These are phyloP conservation scores for Smittia aterrima DNA, from an alignment of 2,888 invertebrate species.

Conservation along the genomic window DNA sequence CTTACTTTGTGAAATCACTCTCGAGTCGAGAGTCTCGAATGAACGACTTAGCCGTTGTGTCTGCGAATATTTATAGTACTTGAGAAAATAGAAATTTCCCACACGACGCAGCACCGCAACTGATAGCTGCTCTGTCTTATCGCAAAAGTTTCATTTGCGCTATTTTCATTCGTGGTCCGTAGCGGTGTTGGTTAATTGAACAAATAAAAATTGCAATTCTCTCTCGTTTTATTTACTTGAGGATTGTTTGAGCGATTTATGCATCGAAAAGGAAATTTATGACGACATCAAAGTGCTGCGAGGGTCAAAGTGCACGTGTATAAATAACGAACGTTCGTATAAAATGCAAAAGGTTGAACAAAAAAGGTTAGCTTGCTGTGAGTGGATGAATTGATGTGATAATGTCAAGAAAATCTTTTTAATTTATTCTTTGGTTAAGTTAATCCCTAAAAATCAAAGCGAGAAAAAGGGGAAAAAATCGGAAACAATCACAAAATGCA, in stretches of 20 bases:
- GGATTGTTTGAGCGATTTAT: neutral
- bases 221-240: neutral
- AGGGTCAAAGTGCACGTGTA: too few species aligned
- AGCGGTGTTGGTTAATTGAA: neutral
- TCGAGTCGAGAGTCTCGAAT: slow-evolving; percentile 6
- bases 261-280: neutral
- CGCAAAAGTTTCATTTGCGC: neutral
- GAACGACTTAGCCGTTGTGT: neutral
- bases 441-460: too few species aligned
- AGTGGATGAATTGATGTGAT: too few species aligned
- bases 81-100: neutral
- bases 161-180: neutral
- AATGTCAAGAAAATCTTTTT: too few species aligned
- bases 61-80: slow-evolving; percentile 25
- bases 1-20: neutral
- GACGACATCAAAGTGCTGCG: too few species aligned
- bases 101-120: neutral
- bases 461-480: too few species aligned
- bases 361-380: too few species aligned
- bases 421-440: too few species aligned
- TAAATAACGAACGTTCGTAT: too few species aligned
- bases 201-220: neutral
- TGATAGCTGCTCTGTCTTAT: neutral
- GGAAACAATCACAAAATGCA: too few species aligned
- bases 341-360: too few species aligned